These are phyloP conservation scores for Spatula versicolor DNA, from an alignment of 2,797 vertebrate genomes.

Conservation along the genomic window DNA sequence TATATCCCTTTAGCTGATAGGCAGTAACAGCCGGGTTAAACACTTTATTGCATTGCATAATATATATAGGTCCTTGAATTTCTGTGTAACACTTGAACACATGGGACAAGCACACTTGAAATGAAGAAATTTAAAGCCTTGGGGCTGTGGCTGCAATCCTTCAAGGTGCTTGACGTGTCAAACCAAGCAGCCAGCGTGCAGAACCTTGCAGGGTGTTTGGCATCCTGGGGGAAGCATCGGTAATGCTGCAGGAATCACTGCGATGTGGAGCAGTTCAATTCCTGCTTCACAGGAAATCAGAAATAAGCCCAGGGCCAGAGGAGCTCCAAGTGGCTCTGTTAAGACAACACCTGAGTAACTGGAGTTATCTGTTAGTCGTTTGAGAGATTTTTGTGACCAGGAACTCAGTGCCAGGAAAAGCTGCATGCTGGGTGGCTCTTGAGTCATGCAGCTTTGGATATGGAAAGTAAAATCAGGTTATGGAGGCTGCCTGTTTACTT, in stretches of 20 bases:
- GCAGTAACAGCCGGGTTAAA: background rate
- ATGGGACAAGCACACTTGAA: background rate
- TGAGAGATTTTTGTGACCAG: background rate
- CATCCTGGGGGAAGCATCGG: background rate
- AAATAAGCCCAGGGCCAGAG: background rate
- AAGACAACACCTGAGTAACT: background rate
- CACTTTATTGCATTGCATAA: background rate
- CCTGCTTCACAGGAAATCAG: background rate
- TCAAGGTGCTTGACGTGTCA: too few relatives aligned
- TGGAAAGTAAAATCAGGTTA: background rate
- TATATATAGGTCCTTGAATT: background rate
- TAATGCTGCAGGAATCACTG: fast-evolving
- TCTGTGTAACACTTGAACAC: background rate
- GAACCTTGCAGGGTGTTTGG: background rate
- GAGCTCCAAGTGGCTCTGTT: background rate
- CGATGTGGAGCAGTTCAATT: background rate
- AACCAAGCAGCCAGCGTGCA: background rate
- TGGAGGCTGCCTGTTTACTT: background rate
- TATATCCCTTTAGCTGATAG: background rate
- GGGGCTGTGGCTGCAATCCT: background rate
- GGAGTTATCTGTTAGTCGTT: background rate
- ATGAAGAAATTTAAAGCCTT: background rate
- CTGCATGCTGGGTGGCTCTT: background rate
- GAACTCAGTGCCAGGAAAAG: background rate
- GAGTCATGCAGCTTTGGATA: background rate